Conservation (phyloP, 2,888 invertebrate genomes). For the Melieria crassipennis region DNA sequence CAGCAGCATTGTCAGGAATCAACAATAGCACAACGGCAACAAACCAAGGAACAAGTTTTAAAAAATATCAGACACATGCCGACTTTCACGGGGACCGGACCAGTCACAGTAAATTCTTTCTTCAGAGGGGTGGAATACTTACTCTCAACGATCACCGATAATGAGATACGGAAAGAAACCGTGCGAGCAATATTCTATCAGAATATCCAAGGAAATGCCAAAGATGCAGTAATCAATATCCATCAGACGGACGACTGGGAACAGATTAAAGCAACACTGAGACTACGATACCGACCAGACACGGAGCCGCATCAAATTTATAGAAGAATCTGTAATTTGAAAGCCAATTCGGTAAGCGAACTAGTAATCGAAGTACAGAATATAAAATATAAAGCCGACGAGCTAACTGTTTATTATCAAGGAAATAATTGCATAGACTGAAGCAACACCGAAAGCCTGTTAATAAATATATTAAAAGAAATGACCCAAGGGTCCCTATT, state of each 20-base stretch:
- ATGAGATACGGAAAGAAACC: background rate
- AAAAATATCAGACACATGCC: conserved; percentile 7
- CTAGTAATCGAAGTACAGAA: background rate
- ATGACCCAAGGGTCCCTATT: background rate
- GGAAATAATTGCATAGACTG: too few species aligned
- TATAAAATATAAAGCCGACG: conserved; percentile 3
- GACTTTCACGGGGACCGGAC: conserved; percentile 12
- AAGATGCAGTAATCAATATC: conserved; percentile 21
- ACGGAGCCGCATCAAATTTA: background rate
- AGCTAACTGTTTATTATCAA: background rate
- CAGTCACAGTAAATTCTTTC: conserved; percentile 14
- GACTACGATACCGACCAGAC: background rate
- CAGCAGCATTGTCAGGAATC: background rate
- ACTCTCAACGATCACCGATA: conserved; percentile 10
- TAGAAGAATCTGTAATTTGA: background rate
- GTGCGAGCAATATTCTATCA: conserved; percentile 16
- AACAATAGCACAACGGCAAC: too few species aligned
- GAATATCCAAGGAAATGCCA: conserved; percentile 24
- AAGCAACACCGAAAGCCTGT: too few species aligned
- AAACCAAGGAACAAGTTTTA: too few species aligned
- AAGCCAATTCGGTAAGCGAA: background rate
- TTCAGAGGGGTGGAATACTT: conserved; percentile 26
- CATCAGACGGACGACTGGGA: conserved; percentile 13
- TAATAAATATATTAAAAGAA: too few species aligned
- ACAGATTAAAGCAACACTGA: conserved; percentile 5